A percentile compares a stretch with the other conserved stretches of the same genome.
Conservation (phyloP, 2,797 vertebrate species). For the Eidolon dupreanum region DNA sequence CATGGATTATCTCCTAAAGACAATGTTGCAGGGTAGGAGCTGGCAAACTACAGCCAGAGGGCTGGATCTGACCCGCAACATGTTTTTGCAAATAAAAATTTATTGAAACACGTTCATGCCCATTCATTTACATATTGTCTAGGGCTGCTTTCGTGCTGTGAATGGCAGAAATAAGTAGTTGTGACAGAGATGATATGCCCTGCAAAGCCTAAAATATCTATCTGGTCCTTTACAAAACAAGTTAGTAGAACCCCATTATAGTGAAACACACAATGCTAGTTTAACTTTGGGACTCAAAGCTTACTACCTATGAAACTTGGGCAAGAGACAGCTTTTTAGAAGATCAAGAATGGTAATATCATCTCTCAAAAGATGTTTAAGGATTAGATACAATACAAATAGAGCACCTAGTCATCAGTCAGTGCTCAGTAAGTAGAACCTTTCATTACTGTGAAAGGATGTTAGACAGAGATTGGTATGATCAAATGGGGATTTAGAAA, state of each 20-base stretch:
- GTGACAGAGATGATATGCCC: background rate
- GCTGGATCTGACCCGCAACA: background rate
- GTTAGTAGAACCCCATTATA: background rate
- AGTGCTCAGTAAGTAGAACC: background rate
- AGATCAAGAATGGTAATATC: background rate
- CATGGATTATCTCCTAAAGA: background rate
- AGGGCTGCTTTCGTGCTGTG: background rate
- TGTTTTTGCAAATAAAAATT: constrained; percentile 3
- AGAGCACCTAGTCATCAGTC: background rate
- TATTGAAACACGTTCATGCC: background rate
- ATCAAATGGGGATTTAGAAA: background rate
- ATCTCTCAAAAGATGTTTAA: background rate
- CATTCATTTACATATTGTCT: background rate
- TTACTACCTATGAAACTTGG: background rate
- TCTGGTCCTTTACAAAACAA: background rate
- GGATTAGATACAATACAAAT: background rate
- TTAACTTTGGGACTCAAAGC: background rate
- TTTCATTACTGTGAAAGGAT: background rate
- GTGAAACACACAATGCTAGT: background rate
- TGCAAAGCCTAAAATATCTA: background rate
- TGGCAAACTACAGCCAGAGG: background rate
- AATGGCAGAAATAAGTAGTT: background rate
- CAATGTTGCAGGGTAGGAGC: background rate
- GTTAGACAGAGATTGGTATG: background rate
- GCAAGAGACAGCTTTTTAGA: background rate